phyloP scores from a whole-genome alignment of 2,888 invertebrate species.

The Patella depressa region DNA sequence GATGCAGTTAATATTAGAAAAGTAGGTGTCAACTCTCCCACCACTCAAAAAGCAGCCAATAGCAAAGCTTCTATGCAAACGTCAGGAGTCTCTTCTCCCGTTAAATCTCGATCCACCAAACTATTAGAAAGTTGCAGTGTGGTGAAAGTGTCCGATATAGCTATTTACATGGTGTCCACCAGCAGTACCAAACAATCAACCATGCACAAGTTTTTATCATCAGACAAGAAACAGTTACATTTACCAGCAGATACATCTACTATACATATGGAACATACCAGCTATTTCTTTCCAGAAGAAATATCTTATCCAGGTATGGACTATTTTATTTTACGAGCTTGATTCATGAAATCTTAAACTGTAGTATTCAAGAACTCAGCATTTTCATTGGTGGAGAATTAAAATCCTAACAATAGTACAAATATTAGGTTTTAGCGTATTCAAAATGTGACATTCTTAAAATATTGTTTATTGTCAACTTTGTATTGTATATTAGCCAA shows the following conservation, averaged over 20 bases:
- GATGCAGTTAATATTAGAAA: conserved; percentile 76
- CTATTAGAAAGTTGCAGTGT: conserved; percentile 93
- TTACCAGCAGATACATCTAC: conserved; percentile 92
- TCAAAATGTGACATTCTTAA: too few relatives aligned
- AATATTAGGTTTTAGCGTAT: too few relatives aligned
- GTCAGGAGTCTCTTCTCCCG: neutral
- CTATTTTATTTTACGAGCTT: too few relatives aligned
- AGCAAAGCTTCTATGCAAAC: too few relatives aligned
- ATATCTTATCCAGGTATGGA: conserved; percentile 67
- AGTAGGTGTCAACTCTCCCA: conserved; percentile 36
- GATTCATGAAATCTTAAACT: too few relatives aligned
- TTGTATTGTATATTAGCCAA: too few relatives aligned
- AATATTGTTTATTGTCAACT: too few relatives aligned
- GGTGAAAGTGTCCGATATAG: conserved; percentile 91
- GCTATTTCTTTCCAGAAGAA: conserved; percentile 89
- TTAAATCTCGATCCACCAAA: conserved; percentile 51
- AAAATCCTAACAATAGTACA: too few relatives aligned
- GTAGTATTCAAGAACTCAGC: too few relatives aligned
- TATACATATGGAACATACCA: conserved; percentile 95
- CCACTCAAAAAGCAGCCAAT: conserved; percentile 14
- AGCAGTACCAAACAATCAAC: conserved; percentile 68
- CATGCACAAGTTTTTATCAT: conserved; percentile 82
- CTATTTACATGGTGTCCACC: conserved; percentile 87
- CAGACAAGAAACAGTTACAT: conserved; percentile 79
- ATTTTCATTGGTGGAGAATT: too few relatives aligned